Percentiles rank a stretch among this genome's conserved stretches.
phyloP scores from a whole-genome alignment of 1,140 invertebrate genomes.

The Drosophila ambigua region DNA sequence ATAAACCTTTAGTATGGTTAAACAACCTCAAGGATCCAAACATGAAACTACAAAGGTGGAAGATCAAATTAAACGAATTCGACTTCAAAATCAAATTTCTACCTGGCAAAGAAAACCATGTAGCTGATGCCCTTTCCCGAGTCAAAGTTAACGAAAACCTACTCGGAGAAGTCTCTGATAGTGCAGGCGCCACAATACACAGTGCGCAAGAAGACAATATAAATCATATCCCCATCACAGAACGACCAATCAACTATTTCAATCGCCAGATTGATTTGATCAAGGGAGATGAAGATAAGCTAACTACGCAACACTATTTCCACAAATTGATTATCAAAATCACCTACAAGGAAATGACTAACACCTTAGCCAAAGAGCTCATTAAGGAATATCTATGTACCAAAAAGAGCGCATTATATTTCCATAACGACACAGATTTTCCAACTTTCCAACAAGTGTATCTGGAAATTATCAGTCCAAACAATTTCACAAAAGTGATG shows the following conservation, averaged over 20 bases:
- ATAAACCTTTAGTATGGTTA: no score
- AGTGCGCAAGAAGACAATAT: neutral
- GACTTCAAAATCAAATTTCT: no score
- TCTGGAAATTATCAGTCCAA: conserved; percentile 4
- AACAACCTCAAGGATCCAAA: no score
- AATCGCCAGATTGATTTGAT: neutral
- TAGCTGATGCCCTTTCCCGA: no score
- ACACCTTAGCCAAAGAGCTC: no score
- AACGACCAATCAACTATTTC: neutral
- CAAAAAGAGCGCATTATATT: neutral
- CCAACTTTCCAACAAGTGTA: neutral
- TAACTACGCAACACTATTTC: no score
- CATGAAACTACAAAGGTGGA: no score
- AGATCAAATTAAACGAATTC: no score
- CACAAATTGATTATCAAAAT: no score
- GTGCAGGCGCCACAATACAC: neutral
- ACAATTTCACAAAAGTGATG: neutral
- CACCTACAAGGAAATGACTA: no score
- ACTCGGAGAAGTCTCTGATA: neutral
- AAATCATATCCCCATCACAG: neutral
- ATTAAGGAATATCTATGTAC: conserved; percentile 1
- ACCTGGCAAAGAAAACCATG: no score
- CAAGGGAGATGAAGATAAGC: neutral
- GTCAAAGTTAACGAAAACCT: neutral
- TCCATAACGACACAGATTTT: conserved; percentile 1